These are phyloP conservation scores for Drosophila teissieri DNA, from an alignment of 1,140 invertebrate species.

Conservation along the genomic window DNA sequence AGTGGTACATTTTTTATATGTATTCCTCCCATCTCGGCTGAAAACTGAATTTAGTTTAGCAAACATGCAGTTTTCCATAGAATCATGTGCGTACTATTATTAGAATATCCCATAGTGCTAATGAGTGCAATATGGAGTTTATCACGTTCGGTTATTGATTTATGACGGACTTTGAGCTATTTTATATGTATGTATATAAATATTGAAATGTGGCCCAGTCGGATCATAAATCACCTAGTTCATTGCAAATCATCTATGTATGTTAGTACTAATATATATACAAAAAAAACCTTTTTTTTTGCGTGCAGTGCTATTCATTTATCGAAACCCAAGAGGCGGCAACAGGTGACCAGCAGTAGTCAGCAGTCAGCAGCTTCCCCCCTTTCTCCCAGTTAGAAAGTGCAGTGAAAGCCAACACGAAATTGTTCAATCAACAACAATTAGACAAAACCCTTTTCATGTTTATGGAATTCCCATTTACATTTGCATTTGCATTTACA, in stretches of 20 bases:
- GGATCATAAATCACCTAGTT: no score
- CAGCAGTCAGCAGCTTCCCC: neutral
- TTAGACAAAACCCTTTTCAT: slow-evolving; percentile 77
- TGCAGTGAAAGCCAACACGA: slow-evolving; percentile 71
- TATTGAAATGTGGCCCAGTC: no score
- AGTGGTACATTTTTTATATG: neutral
- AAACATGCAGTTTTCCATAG: neutral
- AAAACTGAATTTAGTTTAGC: neutral
- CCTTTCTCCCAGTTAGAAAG: slow-evolving; percentile 58
- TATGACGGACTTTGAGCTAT: neutral
- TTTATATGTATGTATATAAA: neutral
- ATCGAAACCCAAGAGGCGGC: slow-evolving; percentile 8
- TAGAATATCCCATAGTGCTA: neutral
- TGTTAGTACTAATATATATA: no score
- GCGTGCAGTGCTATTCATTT: slow-evolving; percentile 9
- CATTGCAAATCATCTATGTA: no score
- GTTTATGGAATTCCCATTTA: slow-evolving; percentile 28
- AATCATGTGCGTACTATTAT: neutral
- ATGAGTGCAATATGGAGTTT: neutral
- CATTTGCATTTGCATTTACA: slow-evolving; percentile 22
- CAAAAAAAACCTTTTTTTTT: neutral
- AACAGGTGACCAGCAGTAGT: slow-evolving; percentile 49
- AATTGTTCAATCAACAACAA: slow-evolving; percentile 69
- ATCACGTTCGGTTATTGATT: neutral
- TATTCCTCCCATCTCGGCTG: neutral